phyloP scores from a whole-genome alignment of 2,113 vertebrate genomes.

The Sceloporus undulatus region DNA sequence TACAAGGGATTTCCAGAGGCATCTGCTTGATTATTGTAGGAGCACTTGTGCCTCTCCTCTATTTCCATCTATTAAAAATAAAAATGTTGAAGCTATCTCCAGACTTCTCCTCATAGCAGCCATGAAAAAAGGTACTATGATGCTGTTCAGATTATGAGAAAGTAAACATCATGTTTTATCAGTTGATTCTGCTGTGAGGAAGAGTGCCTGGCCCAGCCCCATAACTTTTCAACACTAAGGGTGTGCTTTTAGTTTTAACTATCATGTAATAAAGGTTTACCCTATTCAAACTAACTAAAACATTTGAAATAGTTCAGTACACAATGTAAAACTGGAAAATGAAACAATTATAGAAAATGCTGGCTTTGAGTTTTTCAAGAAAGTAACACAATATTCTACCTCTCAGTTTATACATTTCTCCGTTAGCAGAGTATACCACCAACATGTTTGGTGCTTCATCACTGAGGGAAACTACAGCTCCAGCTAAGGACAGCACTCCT shows the following conservation, averaged over 20 bases:
- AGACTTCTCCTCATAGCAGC: not conserved
- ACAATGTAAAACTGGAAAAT: not conserved
- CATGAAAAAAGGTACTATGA: not conserved
- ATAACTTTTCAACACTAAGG: not conserved
- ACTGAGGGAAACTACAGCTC: constrained; percentile 88
- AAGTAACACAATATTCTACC: constrained; percentile 75
- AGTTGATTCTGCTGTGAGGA: not conserved
- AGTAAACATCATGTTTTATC: not conserved
- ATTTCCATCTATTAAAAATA: not conserved
- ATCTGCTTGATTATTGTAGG: not conserved
- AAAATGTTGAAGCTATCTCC: not conserved
- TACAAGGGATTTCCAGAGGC: not conserved
- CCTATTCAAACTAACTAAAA: not conserved
- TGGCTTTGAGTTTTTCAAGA: not conserved
- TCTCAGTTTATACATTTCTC: constrained; percentile 95
- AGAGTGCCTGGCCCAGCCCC: not conserved
- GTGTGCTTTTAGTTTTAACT: not conserved
- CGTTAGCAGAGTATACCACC: constrained; percentile 88
- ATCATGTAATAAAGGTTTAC: not conserved
- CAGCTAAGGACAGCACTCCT: constrained; percentile 89
- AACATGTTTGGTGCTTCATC: constrained; percentile 95
- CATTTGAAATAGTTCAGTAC: not conserved
- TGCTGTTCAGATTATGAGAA: not conserved
- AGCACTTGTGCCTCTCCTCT: not conserved
- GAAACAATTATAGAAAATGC: not conserved